Conservation (phyloP, 2,888 invertebrate species). For the Tethea ocularis region DNA sequence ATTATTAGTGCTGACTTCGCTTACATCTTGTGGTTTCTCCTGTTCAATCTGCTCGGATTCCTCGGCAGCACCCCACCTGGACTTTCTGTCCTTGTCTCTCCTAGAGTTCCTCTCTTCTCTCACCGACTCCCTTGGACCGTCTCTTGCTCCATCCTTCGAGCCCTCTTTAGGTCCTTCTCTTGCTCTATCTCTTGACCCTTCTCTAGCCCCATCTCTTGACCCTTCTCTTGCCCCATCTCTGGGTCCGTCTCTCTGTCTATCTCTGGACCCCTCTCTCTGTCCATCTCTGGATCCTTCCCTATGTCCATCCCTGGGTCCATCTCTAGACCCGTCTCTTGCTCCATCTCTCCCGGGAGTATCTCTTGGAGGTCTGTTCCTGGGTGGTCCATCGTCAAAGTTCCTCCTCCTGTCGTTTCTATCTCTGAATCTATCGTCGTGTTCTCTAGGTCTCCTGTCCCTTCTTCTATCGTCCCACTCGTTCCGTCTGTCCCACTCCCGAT, state of each 20-base stretch:
- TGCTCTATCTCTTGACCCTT: too few species aligned
- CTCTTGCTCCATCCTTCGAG: constrained; percentile 19
- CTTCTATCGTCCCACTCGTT: constrained; percentile 53
- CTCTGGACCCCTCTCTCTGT: neutral
- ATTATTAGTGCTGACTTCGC: neutral
- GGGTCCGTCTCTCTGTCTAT: constrained; percentile 12
- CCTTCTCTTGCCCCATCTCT: constrained; percentile 14
- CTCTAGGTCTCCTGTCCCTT: constrained; percentile 23
- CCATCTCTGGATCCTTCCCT: neutral
- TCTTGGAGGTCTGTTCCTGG: constrained; percentile 18
- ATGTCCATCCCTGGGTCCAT: neutral
- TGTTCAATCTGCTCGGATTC: constrained; percentile 16
- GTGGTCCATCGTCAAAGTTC: constrained; percentile 47
- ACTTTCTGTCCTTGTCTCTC: constrained; percentile 68
- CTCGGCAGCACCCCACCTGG: constrained; percentile 74
- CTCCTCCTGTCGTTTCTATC: constrained; percentile 54
- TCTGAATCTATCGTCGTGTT: constrained; percentile 52
- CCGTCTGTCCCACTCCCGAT: constrained; percentile 56
- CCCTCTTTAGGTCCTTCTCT: neutral
- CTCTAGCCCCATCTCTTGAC: constrained; percentile 8
- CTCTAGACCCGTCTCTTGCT: constrained; percentile 11
- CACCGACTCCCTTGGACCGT: constrained; percentile 29
- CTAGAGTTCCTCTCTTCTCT: constrained; percentile 29
- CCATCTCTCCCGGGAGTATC: constrained; percentile 25
- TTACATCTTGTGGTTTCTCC: constrained; percentile 10